Percentiles rank a stretch among this genome's conserved stretches.
Evolutionary conservation across 2,888 invertebrate genomes (phyloP).

Genomic region (Amiota communis): DNA sequence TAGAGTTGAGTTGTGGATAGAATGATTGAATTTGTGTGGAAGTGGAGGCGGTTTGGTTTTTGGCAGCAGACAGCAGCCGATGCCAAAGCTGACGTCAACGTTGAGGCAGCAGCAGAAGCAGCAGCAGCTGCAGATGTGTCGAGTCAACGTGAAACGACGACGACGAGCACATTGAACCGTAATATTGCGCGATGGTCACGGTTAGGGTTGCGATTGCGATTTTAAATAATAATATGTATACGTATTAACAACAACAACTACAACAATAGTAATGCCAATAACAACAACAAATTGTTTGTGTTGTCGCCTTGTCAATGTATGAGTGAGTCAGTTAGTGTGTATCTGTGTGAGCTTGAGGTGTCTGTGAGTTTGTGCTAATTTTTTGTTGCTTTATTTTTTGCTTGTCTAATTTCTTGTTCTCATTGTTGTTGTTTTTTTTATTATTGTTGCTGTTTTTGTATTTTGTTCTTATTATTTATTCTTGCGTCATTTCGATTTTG

Average conservation of each 20-base stretch:
- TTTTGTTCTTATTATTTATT: slow-evolving; percentile 45
- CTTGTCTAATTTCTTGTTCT: slow-evolving; percentile 37
- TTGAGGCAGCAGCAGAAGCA: slow-evolving; percentile 39
- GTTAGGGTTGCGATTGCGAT: slow-evolving; percentile 57
- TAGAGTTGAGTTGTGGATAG: no score
- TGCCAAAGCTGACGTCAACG: slow-evolving; percentile 34
- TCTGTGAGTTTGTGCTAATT: slow-evolving; percentile 26
- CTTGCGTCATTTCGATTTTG: slow-evolving; percentile 62
- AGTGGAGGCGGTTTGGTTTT: no score
- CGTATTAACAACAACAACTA: slow-evolving; percentile 25
- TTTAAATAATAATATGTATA: slow-evolving; percentile 4
- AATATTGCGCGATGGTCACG: slow-evolving; percentile 60
- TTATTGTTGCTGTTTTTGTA: slow-evolving; percentile 38
- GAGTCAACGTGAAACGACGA: not conserved
- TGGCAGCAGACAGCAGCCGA: not conserved
- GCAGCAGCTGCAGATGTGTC: slow-evolving; percentile 20
- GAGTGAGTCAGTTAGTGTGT: slow-evolving; percentile 9
- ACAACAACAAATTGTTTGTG: slow-evolving; percentile 9
- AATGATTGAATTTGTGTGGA: no score
- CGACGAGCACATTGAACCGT: slow-evolving; percentile 61
- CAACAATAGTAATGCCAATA: slow-evolving; percentile 7
- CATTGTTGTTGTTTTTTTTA: slow-evolving; percentile 13
- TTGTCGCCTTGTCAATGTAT: not conserved
- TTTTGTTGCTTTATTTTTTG: slow-evolving; percentile 16
- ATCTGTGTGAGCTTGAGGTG: slow-evolving; percentile 36